Conservation (phyloP, 2,797 vertebrate genomes). For the Chanos chanos region DNA sequence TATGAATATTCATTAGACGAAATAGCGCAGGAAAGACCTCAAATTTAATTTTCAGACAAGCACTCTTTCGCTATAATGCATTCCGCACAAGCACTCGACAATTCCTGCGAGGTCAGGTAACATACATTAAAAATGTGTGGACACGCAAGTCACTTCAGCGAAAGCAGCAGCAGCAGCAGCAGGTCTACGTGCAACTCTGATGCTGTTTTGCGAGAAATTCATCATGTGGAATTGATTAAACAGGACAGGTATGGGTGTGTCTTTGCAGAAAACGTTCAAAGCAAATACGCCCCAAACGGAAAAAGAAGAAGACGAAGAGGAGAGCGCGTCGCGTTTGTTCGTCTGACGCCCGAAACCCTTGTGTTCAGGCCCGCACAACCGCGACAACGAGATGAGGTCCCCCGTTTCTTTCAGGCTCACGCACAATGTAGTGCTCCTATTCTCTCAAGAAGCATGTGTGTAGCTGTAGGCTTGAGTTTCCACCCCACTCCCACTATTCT, state of each 20-base stretch:
- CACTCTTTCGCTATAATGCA: slow-evolving; percentile 5
- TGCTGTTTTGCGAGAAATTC: too few species aligned
- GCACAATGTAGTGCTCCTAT: slow-evolving; percentile 40
- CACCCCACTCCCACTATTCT: slow-evolving; percentile 38
- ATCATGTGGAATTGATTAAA: too few species aligned
- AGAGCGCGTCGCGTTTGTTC: too few species aligned
- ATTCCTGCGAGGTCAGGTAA: slow-evolving; percentile 2
- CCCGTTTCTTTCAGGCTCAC: slow-evolving; percentile 39
- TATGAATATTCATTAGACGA: slow-evolving; percentile 49
- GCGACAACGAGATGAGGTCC: slow-evolving; percentile 45
- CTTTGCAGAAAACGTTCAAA: too few species aligned
- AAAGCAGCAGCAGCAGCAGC: not conserved
- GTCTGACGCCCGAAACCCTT: slow-evolving; percentile 35
- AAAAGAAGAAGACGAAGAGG: too few species aligned
- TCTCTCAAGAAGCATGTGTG: slow-evolving; percentile 46
- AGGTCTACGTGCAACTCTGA: not conserved
- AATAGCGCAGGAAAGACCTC: slow-evolving; percentile 30
- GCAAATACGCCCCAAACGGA: too few species aligned
- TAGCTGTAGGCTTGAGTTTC: slow-evolving; percentile 44
- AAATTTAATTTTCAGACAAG: slow-evolving; percentile 26
- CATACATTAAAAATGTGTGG: not conserved
- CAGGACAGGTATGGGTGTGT: too few species aligned
- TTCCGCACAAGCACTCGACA: not conserved
- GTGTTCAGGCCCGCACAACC: slow-evolving; percentile 38
- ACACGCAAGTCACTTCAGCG: too few species aligned